A percentile compares a stretch with the other conserved stretches of the same genome.
Evolutionary conservation across 2,113 vertebrate species (phyloP).

Genomic region (Isurus oxyrinchus): DNA sequence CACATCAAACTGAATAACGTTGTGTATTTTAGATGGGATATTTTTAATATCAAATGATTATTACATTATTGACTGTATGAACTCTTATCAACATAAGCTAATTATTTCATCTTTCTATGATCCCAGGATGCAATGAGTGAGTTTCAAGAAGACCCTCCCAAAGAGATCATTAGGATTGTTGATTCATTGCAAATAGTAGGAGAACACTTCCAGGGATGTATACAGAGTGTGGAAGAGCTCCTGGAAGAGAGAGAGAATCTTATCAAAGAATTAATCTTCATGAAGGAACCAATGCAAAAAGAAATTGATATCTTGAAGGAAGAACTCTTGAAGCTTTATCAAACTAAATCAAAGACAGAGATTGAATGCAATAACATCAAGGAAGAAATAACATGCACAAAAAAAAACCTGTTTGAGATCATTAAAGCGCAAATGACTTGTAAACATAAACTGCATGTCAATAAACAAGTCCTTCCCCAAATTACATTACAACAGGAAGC

Average conservation of each 20-base stretch:
- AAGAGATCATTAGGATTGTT: not conserved
- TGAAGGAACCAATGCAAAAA: constrained; percentile 63
- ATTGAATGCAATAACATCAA: constrained; percentile 71
- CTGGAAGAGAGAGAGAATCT: constrained; percentile 67
- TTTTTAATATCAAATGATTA: not conserved
- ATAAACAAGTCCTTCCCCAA: constrained; percentile 66
- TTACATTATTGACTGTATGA: not conserved
- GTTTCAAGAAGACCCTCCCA: not conserved
- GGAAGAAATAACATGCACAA: constrained; percentile 70
- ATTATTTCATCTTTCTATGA: not conserved
- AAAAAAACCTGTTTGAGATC: constrained; percentile 70
- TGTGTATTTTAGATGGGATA: not conserved
- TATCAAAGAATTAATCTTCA: constrained; percentile 64
- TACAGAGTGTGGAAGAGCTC: constrained; percentile 69
- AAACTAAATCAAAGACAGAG: constrained; percentile 66
- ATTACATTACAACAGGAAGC: constrained; percentile 58
- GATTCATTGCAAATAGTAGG: constrained; percentile 52
- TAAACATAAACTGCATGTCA: constrained; percentile 68
- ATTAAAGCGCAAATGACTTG: constrained; percentile 74
- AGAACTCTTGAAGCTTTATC: constrained; percentile 67
- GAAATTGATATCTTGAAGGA: constrained; percentile 65
- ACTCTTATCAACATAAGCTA: not conserved
- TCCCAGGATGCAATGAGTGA: not conserved
- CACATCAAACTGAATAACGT: not conserved
- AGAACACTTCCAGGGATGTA: constrained; percentile 64